These are phyloP conservation scores for Mola mola DNA, from an alignment of 2,113 vertebrate genomes.

Conservation along the genomic window DNA sequence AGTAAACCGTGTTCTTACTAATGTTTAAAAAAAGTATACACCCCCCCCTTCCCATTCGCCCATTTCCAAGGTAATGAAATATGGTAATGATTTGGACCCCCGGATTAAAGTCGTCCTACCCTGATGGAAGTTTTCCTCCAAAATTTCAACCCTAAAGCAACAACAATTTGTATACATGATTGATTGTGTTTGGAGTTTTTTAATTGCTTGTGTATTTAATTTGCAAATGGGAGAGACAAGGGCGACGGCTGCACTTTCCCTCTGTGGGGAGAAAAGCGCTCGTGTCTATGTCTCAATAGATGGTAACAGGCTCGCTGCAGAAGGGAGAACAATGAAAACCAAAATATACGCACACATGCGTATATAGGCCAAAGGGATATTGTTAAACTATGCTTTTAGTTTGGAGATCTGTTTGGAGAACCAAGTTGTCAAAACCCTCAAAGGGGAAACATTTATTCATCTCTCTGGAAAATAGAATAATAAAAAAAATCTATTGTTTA, in stretches of 20 bases:
- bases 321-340: constrained; percentile 1
- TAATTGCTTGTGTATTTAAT: constrained; percentile 83
- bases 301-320: constrained; percentile 17
- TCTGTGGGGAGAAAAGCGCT: constrained; percentile 46
- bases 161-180: constrained; percentile 82
- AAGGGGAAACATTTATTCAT: no score
- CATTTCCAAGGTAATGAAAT: constrained; percentile 78
- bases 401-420: background rate
- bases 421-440: no score
- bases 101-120: constrained; percentile 77
- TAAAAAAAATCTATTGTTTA: no score
- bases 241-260: constrained; percentile 51
- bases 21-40: constrained; percentile 70
- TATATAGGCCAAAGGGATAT: background rate
- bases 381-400: background rate
- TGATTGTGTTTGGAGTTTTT: constrained; percentile 80
- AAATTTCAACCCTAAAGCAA: constrained; percentile 78
- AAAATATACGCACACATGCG: background rate
- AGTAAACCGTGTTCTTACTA: constrained; percentile 64
- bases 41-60: constrained; percentile 28
- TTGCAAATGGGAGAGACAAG: constrained; percentile 72
- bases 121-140: constrained; percentile 78
- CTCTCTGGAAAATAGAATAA: no score
- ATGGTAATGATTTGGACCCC: constrained; percentile 77
- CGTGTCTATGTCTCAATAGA: constrained; percentile 51